A percentile compares a stretch with the other conserved stretches of the same genome.
Conservation (phyloP, 1,140 invertebrate species). For the Drosophila bocqueti region DNA sequence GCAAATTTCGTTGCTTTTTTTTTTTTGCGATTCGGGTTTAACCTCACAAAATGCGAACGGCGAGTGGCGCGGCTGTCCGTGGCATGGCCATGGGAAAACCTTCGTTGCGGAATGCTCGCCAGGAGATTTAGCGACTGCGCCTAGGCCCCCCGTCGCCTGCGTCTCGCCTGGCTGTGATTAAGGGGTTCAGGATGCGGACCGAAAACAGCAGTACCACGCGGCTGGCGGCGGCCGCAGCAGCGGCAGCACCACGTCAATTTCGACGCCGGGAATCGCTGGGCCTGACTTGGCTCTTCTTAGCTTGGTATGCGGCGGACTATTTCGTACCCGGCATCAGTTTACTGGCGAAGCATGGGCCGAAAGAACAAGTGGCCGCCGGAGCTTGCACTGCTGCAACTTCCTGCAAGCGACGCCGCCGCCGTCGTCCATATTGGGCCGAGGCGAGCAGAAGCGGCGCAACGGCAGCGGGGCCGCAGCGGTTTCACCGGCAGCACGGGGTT, state of each 20-base stretch:
- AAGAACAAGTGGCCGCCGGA: constrained; percentile 10
- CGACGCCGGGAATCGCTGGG: neutral
- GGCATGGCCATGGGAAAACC: constrained; percentile 22
- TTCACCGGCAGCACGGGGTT: neutral
- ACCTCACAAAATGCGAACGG: constrained; percentile 60
- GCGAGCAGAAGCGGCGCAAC: neutral
- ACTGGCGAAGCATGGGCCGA: neutral
- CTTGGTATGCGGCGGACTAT: neutral
- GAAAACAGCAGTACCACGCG: constrained; percentile 12
- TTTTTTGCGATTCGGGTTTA: constrained; percentile 53
- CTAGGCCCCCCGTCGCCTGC: neutral
- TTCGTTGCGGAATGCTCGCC: constrained; percentile 1
- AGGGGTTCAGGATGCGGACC: neutral
- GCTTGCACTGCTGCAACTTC: constrained; percentile 1
- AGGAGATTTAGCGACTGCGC: constrained; percentile 3
- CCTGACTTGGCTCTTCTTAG: too few species aligned
- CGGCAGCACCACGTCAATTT: constrained; percentile 7
- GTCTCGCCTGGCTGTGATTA: neutral
- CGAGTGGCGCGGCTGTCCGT: constrained; percentile 7
- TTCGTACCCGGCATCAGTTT: neutral
- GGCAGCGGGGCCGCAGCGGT: neutral
- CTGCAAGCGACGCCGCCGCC: constrained; percentile 13
- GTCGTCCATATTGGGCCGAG: constrained; percentile 9
- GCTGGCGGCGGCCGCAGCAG: neutral
- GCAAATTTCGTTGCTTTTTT: constrained; percentile 58